Evolutionary conservation across 2,113 vertebrate species (phyloP).

Genomic region (Dendrocopos noguchii): DNA sequence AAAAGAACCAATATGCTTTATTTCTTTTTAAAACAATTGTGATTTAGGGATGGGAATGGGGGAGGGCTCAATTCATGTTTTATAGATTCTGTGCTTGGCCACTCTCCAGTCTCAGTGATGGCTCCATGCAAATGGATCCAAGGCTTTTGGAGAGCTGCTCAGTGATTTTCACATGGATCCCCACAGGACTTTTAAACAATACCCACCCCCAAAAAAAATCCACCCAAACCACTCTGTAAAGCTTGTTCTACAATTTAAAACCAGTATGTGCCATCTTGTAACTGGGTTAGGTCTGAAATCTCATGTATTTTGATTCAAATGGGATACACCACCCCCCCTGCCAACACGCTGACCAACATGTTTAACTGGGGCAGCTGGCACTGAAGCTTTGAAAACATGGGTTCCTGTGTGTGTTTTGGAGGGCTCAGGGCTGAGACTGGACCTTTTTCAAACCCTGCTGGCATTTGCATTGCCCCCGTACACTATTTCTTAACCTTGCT

Average conservation of each 20-base stretch:
- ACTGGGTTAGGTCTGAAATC: background rate
- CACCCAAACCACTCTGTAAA: background rate
- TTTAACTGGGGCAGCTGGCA: background rate
- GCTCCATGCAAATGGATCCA: background rate
- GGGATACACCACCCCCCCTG: background rate
- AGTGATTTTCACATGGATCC: background rate
- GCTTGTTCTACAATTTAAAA: background rate
- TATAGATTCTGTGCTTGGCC: background rate
- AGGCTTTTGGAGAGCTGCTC: background rate
- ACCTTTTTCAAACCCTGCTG: background rate
- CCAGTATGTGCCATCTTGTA: fast-evolving
- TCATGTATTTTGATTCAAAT: background rate
- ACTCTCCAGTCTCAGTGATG: background rate
- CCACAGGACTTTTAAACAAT: background rate
- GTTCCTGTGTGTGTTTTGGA: background rate
- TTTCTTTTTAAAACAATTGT: conserved; percentile 50
- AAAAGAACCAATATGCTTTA: conserved; percentile 46
- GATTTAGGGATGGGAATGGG: background rate
- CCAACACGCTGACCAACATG: fast-evolving
- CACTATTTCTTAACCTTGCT: background rate
- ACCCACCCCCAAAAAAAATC: background rate
- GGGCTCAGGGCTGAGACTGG: background rate
- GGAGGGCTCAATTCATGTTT: conserved; percentile 9
- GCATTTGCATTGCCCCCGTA: background rate
- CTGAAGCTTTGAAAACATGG: background rate